phyloP scores from a whole-genome alignment of 2,113 vertebrate species.

The Brienomyrus brachyistius region DNA sequence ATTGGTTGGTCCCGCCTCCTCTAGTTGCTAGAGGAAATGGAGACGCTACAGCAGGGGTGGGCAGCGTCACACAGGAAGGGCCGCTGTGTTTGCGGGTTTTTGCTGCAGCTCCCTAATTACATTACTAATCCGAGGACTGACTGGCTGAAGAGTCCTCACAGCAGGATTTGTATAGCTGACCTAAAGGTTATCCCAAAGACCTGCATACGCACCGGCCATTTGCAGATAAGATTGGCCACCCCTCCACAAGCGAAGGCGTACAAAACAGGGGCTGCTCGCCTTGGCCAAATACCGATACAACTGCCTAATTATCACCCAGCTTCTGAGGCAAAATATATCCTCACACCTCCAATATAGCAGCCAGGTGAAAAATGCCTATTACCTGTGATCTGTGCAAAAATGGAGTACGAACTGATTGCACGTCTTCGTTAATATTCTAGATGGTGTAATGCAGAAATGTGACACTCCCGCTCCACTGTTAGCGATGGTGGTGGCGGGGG shows the following conservation, averaged over 20 bases:
- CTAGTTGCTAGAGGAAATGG: background rate
- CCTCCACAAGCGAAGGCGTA: background rate
- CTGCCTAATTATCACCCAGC: background rate
- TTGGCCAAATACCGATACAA: background rate
- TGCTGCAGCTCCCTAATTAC: no score
- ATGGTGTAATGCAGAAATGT: background rate
- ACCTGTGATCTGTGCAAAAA: background rate
- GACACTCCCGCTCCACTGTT: background rate
- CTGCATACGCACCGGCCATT: no score
- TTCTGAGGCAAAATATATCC: background rate
- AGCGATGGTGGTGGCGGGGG: background rate
- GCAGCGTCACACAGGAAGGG: background rate
- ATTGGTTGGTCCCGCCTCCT: background rate
- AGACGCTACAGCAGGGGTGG: background rate
- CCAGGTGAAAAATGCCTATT: background rate
- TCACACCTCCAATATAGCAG: background rate
- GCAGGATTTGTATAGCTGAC: background rate
- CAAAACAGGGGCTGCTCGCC: background rate
- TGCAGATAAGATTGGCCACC: no score
- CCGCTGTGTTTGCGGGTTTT: background rate
- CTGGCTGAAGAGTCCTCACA: background rate
- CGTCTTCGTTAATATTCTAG: background rate
- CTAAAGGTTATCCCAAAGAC: background rate
- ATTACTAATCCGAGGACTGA: background rate
- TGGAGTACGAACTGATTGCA: background rate